Conservation (phyloP, 2,888 invertebrate genomes). For the Horisme vitalbata region DNA sequence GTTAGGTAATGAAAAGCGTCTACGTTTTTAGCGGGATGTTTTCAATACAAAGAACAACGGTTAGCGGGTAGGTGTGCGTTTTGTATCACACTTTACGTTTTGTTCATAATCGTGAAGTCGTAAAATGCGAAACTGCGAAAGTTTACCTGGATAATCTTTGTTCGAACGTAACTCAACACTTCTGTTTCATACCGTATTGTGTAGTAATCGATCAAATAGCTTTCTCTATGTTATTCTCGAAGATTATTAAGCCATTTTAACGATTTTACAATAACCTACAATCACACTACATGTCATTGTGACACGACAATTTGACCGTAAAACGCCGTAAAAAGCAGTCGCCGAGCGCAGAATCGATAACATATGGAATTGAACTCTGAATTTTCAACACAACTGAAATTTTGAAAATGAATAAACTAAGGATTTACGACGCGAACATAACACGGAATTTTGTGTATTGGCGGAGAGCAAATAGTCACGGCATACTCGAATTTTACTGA, state of each 20-base stretch:
- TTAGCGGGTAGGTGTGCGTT: no score
- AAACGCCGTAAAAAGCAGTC: no score
- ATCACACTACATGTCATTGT: slow-evolving; percentile 70
- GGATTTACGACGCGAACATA: slow-evolving; percentile 22
- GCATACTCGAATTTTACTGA: slow-evolving; percentile 39
- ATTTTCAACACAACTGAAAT: slow-evolving; percentile 35
- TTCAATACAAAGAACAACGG: no score
- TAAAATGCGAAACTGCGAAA: slow-evolving; percentile 27
- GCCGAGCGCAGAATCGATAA: slow-evolving; percentile 45
- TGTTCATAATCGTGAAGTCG: neutral
- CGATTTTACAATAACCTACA: slow-evolving; percentile 64
- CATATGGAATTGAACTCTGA: slow-evolving; percentile 26
- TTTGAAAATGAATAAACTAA: slow-evolving; percentile 26
- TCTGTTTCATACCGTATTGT: slow-evolving; percentile 39
- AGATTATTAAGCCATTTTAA: slow-evolving; percentile 53
- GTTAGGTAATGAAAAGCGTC: no score
- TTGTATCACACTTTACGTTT: no score
- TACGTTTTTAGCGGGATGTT: no score
- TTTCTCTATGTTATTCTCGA: slow-evolving; percentile 56
- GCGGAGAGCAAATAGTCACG: slow-evolving; percentile 36
- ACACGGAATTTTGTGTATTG: slow-evolving; percentile 22
- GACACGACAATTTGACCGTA: slow-evolving; percentile 67
- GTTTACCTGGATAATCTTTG: slow-evolving; percentile 40
- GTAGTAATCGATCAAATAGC: slow-evolving; percentile 53
- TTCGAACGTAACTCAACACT: slow-evolving; percentile 37